Evolutionary conservation across 2,797 vertebrate species (phyloP), one percentile per base, ranked within the genome.

Genomic region (Orestias chungarensis): DNA sequence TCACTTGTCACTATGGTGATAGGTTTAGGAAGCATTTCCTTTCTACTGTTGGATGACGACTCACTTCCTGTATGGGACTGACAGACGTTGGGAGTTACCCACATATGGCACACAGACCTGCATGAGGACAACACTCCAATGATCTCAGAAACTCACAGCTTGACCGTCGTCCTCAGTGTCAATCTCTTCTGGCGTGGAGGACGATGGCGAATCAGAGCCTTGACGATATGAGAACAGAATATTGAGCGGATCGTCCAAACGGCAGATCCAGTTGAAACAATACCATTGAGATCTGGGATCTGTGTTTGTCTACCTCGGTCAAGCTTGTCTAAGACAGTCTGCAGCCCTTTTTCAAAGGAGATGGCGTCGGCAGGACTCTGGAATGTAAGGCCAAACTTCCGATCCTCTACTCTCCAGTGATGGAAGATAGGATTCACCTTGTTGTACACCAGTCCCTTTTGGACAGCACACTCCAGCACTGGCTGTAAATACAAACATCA

Each of bases 371-470:
- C 96, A 0, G 96, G 95, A 88, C 96, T 97, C 94, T 97, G 97
- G 93, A 98, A 97, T 0, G 96, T 98, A 76, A 98, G 95, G 77
- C 96, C 97, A 73, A 97, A 97, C 92, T 96, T 98, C 84, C 93
- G 94, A 77, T 97, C 96, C 31, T 96, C 96, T 50, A 97, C 94
- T 78, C 96, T 95, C 97, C 97, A 97, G 88, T 98, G 96, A 87
- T 98, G 97, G 91, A 97, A 97, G 93, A 98, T 97, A 87, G 96
- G 96, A 88, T 96, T 97, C 87, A 97, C 97, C 87, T 97, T 97
- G 93, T 97, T 97, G 93, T 98, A 97, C 79, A 97, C 95, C 73
- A 97, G 86, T 68, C 95, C 96, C 86, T 92, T 95, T 87, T 95
- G 95, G 83, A 98, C 93, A 0, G 93, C 85, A 57, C 96, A 97